Conservation (phyloP, 2,888 invertebrate species). For the Hydrotaea diabolus region DNA sequence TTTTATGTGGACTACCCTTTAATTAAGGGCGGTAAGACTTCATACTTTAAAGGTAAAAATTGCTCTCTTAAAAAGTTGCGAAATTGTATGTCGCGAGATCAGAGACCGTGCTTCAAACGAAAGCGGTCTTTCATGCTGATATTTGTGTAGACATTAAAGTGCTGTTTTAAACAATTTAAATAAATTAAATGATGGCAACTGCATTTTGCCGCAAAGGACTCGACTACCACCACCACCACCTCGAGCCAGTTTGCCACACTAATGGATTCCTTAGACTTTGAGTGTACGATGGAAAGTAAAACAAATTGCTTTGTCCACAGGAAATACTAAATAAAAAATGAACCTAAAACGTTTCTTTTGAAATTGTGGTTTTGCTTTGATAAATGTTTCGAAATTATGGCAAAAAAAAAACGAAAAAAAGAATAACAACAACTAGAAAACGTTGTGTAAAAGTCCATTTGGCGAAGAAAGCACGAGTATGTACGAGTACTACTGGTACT, state of each 20-base stretch:
- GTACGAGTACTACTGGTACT: not conserved
- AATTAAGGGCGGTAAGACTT: too few species aligned
- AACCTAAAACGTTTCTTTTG: slow-evolving; percentile 60
- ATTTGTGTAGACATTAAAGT: not conserved
- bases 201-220: not conserved
- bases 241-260: not conserved
- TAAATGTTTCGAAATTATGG: slow-evolving; percentile 58
- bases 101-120: too few species aligned
- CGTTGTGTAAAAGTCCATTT: slow-evolving; percentile 19
- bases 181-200: slow-evolving; percentile 5
- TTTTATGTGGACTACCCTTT: too few species aligned
- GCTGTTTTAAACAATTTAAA: not conserved
- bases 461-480: slow-evolving; percentile 23
- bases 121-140: too few species aligned
- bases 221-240: not conserved
- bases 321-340: slow-evolving; percentile 56
- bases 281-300: slow-evolving; percentile 50
- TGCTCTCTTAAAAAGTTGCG: too few species aligned
- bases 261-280: slow-evolving; percentile 58
- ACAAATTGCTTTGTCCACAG: slow-evolving; percentile 66
- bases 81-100: too few species aligned
- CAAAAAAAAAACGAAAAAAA: slow-evolving; percentile 29
- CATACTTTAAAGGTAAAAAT: too few species aligned
- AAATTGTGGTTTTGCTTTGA: slow-evolving; percentile 64
- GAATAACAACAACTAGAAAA: slow-evolving; percentile 27